Percentiles rank a stretch among this genome's conserved stretches.
Evolutionary conservation across 2,113 vertebrate genomes (phyloP).

Genomic region (Prinia subflava): DNA sequence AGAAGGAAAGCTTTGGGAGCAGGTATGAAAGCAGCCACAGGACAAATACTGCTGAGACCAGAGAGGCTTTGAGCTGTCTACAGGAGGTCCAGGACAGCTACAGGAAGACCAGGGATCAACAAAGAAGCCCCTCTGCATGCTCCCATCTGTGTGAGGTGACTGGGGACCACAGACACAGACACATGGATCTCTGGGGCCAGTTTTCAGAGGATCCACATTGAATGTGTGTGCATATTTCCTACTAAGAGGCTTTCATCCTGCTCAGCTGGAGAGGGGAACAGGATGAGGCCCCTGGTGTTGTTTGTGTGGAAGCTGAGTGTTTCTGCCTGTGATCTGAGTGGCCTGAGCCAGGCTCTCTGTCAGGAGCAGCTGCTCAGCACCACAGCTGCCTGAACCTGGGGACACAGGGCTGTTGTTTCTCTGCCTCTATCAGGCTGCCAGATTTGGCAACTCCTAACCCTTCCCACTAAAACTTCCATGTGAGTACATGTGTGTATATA

Average conservation of each 20-base stretch:
- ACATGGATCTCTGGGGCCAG: background rate
- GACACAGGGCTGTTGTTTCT: background rate
- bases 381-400: background rate
- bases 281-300: background rate
- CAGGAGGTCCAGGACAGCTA: background rate
- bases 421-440: background rate
- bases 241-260: background rate
- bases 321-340: background rate
- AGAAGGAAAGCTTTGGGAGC: background rate
- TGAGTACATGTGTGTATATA: background rate
- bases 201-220: background rate
- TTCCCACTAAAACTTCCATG: background rate
- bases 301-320: background rate
- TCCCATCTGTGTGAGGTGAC: background rate
- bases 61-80: background rate
- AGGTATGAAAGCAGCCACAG: background rate
- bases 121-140: fast-evolving
- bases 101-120: fast-evolving
- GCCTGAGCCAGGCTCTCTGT: background rate
- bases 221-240: background rate
- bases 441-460: background rate
- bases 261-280: background rate
- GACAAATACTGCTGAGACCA: background rate
- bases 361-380: background rate
- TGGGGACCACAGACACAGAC: background rate